Conservation (phyloP, 2,797 vertebrate genomes). For the Pterois miles region DNA sequence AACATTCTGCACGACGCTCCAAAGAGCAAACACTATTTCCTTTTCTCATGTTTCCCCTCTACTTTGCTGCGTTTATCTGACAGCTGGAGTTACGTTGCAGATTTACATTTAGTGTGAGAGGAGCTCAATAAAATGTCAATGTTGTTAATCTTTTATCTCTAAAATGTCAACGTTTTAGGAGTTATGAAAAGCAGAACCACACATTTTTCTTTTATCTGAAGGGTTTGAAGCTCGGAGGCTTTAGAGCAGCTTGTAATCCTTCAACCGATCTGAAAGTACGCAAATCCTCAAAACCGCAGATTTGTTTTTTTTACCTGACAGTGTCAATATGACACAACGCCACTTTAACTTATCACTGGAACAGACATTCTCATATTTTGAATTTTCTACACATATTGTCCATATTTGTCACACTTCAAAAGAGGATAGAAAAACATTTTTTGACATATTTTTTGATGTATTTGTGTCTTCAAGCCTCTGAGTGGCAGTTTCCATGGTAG, state of each 20-base stretch:
- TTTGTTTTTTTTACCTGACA: neutral
- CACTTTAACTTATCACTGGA: neutral
- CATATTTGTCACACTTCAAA: neutral
- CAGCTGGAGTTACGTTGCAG: neutral
- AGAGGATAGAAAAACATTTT: too few relatives aligned
- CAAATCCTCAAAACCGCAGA: neutral
- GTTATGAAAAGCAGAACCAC: conserved; percentile 15
- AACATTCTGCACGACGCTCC: neutral
- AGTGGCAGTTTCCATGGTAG: conserved; percentile 3
- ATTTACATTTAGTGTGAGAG: neutral
- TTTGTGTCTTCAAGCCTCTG: neutral
- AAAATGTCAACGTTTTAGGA: neutral
- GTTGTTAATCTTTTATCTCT: conserved; percentile 1
- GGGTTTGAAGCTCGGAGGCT: neutral
- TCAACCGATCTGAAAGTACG: neutral
- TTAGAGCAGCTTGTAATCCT: neutral
- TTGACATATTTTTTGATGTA: too few relatives aligned
- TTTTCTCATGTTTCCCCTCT: neutral
- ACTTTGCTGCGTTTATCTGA: neutral
- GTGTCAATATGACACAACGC: neutral
- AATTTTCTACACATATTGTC: neutral
- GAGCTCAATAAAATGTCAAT: conserved; percentile 16
- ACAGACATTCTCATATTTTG: neutral
- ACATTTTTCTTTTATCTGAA: neutral
- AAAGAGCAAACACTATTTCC: neutral